Evolutionary conservation across 2,888 invertebrate species (phyloP).

Genomic region (Gryllus longicercus): DNA sequence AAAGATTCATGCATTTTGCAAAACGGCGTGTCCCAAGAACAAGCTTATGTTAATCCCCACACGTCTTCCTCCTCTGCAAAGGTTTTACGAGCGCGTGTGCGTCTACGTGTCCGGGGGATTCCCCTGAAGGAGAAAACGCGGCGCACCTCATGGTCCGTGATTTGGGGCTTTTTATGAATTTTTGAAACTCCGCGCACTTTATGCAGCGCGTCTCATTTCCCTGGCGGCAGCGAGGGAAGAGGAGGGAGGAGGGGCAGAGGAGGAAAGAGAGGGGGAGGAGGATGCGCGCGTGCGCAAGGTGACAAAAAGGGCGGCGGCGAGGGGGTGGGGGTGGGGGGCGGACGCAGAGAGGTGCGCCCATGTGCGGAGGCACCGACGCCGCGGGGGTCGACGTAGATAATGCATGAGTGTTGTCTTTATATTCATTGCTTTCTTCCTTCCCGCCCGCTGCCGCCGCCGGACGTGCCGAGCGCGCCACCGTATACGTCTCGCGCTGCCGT

Average conservation of each 20-base stretch:
- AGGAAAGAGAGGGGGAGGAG: background rate
- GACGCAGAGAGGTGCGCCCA: background rate
- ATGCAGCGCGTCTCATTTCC: constrained; percentile 1
- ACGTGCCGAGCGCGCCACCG: background rate
- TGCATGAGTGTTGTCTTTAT: constrained; percentile 17
- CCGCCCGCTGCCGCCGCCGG: background rate
- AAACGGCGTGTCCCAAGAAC: too few relatives aligned
- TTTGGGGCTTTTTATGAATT: constrained; percentile 17
- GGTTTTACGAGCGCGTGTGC: background rate
- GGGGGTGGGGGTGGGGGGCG: background rate
- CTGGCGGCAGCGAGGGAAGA: background rate
- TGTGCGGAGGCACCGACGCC: constrained; percentile 1
- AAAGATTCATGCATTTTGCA: too few relatives aligned
- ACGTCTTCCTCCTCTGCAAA: background rate
- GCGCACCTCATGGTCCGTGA: background rate
- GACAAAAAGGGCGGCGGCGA: background rate
- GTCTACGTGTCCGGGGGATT: too few relatives aligned
- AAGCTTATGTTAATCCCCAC: background rate
- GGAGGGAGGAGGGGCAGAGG: background rate
- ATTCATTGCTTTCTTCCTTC: constrained; percentile 17
- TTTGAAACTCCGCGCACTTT: background rate
- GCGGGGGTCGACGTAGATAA: background rate
- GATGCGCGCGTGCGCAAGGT: background rate
- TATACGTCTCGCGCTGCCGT: background rate
- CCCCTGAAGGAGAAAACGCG: too few relatives aligned